These are phyloP conservation scores for Pholis gunnellus DNA, from an alignment of 2,113 vertebrate species.

Conservation along the genomic window DNA sequence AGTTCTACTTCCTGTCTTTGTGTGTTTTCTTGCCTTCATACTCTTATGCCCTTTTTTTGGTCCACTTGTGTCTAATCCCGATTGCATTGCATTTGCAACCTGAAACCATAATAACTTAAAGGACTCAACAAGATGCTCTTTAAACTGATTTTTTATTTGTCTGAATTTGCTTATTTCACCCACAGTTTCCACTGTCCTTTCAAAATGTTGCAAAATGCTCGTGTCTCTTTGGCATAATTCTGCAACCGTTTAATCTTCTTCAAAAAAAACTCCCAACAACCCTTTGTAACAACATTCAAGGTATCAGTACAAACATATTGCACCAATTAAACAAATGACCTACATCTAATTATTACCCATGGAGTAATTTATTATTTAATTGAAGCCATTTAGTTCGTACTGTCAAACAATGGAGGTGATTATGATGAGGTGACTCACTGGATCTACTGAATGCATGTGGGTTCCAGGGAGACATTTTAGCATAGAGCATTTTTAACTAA, in stretches of 20 bases:
- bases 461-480: constrained; percentile 15
- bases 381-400: constrained; percentile 18
- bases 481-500: neutral
- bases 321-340: constrained; percentile 22
- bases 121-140: neutral
- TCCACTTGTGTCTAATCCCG: no score
- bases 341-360: constrained; percentile 17
- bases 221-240: neutral
- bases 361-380: constrained; percentile 18
- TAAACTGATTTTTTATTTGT: neutral
- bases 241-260: neutral
- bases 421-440: constrained; percentile 24
- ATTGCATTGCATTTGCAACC: no score
- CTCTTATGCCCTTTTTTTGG: no score
- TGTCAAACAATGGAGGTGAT: constrained; percentile 14
- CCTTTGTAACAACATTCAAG: neutral
- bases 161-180: neutral
- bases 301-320: constrained; percentile 9
- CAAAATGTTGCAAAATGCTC: neutral
- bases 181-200: neutral
- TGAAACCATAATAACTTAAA: neutral
- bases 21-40: no score
- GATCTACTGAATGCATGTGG: neutral
- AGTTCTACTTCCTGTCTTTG: no score
- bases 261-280: neutral